phyloP scores from a whole-genome alignment of 2,888 invertebrate species.

The Eugnorisma glareosa region DNA sequence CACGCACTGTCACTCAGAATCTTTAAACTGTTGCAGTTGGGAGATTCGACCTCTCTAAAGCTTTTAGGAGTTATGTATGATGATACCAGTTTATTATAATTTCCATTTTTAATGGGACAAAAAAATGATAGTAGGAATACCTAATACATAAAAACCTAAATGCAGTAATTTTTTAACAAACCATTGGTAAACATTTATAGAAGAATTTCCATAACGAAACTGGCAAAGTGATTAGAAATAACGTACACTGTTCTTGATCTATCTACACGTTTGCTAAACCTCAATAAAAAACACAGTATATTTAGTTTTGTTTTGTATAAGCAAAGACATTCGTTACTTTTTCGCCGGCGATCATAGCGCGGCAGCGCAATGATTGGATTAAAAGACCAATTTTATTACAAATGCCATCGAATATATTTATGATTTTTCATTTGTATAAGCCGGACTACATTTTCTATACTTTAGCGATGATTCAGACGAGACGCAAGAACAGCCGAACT shows the following conservation, averaged over 20 bases:
- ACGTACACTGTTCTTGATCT: no score
- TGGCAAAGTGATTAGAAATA: no score
- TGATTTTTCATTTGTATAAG: not conserved
- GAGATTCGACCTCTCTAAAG: not conserved
- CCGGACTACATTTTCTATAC: not conserved
- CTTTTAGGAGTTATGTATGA: not conserved
- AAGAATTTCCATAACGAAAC: no score
- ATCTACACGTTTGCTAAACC: no score
- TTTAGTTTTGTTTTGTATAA: not conserved
- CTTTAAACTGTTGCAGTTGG: constrained; percentile 23
- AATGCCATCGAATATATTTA: not conserved
- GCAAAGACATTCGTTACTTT: no score
- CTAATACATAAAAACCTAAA: no score
- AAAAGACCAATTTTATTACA: not conserved
- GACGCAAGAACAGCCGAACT: not conserved
- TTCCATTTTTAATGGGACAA: not conserved
- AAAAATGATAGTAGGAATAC: not conserved
- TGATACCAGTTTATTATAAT: not conserved
- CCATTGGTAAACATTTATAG: no score
- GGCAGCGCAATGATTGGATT: not conserved
- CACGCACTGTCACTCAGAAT: constrained; percentile 34
- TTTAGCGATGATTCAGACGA: not conserved
- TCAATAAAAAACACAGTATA: no score
- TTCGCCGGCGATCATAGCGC: not conserved
- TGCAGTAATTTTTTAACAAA: no score